Evolutionary conservation across 2,797 vertebrate species (phyloP).

Genomic region (Limnodromus scolopaceus): DNA sequence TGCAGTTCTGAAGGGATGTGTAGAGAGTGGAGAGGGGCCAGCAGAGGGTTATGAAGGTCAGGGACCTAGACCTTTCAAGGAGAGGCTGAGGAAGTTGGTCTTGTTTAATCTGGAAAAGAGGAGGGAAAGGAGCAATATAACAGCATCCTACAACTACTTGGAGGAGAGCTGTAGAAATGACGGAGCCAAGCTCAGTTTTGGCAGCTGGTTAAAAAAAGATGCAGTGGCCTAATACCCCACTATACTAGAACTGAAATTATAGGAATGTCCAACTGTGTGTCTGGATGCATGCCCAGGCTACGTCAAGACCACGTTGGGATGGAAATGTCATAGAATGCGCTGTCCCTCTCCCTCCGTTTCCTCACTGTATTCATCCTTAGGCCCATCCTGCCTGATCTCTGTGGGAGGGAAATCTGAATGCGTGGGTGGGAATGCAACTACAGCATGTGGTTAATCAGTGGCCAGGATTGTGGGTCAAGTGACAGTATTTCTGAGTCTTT

Average conservation of each 20-base stretch:
- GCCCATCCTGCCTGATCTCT: not conserved
- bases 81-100: not conserved
- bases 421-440: not conserved
- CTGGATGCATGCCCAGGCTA: not conserved
- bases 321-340: not conserved
- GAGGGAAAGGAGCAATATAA: not conserved
- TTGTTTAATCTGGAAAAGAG: not conserved
- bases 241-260: not conserved
- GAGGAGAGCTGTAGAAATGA: not conserved
- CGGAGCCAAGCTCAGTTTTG: not conserved
- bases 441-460: not conserved
- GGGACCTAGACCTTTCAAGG: not conserved
- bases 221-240: not conserved
- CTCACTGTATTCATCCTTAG: not conserved
- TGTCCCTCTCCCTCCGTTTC: fast-evolving
- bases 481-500: not conserved
- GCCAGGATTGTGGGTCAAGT: not conserved
- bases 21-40: not conserved
- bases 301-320: not conserved
- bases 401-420: not conserved
- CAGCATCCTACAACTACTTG: not conserved
- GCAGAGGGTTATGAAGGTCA: not conserved
- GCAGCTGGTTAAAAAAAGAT: not conserved
- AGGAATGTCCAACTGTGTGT: not conserved
- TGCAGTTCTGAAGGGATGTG: not conserved